These are phyloP conservation scores for Platycercus adscitus DNA, from an alignment of 2,113 vertebrate genomes.

Conservation along the genomic window DNA sequence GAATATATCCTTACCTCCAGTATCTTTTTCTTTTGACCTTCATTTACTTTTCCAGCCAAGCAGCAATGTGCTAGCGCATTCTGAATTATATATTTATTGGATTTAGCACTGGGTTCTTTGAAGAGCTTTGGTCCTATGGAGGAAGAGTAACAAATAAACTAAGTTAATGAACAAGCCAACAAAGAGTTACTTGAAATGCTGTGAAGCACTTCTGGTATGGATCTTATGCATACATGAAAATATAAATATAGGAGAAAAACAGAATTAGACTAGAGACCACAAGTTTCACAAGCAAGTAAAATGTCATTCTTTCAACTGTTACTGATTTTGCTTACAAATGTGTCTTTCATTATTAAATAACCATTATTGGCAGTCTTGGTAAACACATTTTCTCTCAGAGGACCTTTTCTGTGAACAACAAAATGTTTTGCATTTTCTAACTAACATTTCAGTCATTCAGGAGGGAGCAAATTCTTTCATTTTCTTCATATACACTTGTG, in stretches of 20 bases:
- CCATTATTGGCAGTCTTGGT: background rate
- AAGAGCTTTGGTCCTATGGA: constrained; percentile 93
- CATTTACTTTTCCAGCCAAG: constrained; percentile 97
- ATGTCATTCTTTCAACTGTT: background rate
- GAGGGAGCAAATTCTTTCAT: background rate
- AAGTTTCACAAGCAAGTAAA: background rate
- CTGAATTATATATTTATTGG: constrained; percentile 98
- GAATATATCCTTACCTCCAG: constrained; percentile 85
- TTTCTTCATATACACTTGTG: background rate
- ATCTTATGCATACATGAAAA: background rate
- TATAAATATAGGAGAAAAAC: background rate
- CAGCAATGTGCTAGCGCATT: constrained; percentile 97
- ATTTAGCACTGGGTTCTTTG: constrained; percentile 98
- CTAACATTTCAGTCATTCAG: background rate
- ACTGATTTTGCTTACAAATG: background rate
- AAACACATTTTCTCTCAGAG: background rate
- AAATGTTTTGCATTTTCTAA: background rate
- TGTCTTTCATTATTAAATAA: background rate
- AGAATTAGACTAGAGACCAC: background rate
- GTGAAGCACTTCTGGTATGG: background rate
- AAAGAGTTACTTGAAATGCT: background rate
- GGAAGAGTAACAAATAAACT: background rate
- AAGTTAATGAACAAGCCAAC: background rate
- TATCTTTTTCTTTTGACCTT: constrained; percentile 98
- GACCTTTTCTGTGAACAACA: background rate